phyloP scores from a whole-genome alignment of 2,113 vertebrate genomes.

The Gnathonemus longibarbis region DNA sequence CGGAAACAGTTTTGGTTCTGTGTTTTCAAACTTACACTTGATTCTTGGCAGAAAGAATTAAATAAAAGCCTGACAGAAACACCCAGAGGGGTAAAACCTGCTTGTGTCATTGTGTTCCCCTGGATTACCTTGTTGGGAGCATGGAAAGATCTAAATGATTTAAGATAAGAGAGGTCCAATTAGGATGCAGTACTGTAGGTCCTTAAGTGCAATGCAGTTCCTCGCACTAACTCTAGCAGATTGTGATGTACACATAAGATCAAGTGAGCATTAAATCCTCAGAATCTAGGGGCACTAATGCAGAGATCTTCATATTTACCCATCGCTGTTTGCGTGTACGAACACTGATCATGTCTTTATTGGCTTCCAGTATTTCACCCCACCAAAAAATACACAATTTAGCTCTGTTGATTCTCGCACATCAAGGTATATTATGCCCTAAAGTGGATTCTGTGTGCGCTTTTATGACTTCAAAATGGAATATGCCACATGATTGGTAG shows the following conservation, averaged over 20 bases:
- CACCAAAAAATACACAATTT: background rate
- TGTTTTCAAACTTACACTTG: background rate
- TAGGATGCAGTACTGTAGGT: background rate
- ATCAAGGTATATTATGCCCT: slow-evolving; percentile 7
- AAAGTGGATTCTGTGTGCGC: background rate
- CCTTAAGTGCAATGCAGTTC: background rate
- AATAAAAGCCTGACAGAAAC: background rate
- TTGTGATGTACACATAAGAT: background rate
- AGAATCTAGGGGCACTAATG: background rate
- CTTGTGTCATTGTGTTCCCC: background rate
- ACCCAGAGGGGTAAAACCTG: background rate
- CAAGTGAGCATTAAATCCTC: background rate
- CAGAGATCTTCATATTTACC: background rate
- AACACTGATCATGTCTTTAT: background rate
- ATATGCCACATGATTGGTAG: background rate
- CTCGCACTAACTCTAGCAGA: background rate
- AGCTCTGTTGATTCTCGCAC: background rate
- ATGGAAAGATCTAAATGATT: background rate
- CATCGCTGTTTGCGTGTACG: background rate
- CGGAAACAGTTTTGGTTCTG: background rate
- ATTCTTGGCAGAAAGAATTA: background rate
- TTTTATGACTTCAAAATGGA: background rate
- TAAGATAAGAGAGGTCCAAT: background rate
- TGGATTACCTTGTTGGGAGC: background rate
- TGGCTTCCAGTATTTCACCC: background rate